Percentiles rank a stretch among this genome's conserved stretches.
Evolutionary conservation across 1,140 invertebrate species (phyloP).

Genomic region (Brachionus plicatilis): DNA sequence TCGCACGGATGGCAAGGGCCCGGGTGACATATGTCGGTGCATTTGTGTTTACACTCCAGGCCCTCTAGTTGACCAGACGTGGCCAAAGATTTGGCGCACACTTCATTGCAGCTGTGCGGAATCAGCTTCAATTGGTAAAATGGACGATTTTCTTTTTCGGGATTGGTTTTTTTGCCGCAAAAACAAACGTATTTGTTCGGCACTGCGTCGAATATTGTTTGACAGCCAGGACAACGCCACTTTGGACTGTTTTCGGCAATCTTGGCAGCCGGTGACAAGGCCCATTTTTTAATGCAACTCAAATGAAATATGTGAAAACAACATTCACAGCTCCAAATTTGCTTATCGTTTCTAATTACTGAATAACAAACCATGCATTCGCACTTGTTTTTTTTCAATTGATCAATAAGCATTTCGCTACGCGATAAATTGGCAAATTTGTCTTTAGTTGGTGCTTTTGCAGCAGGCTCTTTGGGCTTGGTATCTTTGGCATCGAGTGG

Average conservation of each 20-base stretch:
- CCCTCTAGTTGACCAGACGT: constrained; percentile 49
- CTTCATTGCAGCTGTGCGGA: constrained; percentile 60
- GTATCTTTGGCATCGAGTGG: neutral
- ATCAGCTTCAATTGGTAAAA: constrained; percentile 57
- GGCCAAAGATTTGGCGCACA: constrained; percentile 72
- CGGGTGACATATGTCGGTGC: constrained; percentile 72
- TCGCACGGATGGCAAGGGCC: constrained; percentile 71
- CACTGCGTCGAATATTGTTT: constrained; percentile 45
- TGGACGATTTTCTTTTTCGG: constrained; percentile 72
- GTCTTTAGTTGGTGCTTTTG: neutral
- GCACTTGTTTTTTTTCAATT: constrained; percentile 25
- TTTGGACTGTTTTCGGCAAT: constrained; percentile 55
- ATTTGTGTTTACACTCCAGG: constrained; percentile 38
- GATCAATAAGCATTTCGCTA: constrained; percentile 14
- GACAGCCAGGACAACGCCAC: constrained; percentile 76
- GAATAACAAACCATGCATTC: constrained; percentile 39
- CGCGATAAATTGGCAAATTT: neutral
- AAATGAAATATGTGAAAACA: constrained; percentile 87
- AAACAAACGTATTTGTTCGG: constrained; percentile 55
- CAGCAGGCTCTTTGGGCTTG: neutral
- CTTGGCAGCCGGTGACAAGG: constrained; percentile 67
- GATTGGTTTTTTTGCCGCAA: constrained; percentile 48
- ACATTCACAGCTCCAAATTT: constrained; percentile 79
- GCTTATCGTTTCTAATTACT: constrained; percentile 67
- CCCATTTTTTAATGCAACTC: constrained; percentile 83